Base-by-base conservation (phyloP, 1,140 invertebrate species). In the Bombus impatiens region DNA sequence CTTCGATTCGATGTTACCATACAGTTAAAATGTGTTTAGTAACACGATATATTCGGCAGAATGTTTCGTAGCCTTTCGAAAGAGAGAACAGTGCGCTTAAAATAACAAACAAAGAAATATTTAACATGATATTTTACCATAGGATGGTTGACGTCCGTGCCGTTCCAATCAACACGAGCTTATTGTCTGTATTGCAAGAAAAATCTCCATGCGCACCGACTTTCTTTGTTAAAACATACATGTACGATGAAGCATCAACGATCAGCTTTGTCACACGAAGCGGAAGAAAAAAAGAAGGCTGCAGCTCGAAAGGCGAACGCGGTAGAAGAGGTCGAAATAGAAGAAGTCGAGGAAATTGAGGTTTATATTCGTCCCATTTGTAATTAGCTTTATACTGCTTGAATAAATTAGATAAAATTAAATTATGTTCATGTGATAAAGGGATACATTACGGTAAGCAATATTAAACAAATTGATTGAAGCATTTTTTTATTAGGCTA, bases 141-240 rank as follows among this genome's bases (percentile, higher is more conserved):
- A 96, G 96, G 96, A 70, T 96, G 96, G 96, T 87, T 96, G 68
- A 94, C 94, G 25, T 95, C 95, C 15, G 95, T 96, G 35, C 95
- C 95, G 28, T 90, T 92, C 84, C 91, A 96, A 91, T 94, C 95
- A 0, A 96, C 96, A 13, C 92, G 96, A 92, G 96, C 96, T 53
- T 96, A 95, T 86, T 96, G 96, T 87, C 93, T 94, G 53, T 96
- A 95, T 88, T 96, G 96, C 83, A 95, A 96, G 82, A 96, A 96
- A 91, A 96, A 95, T 86, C 91, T 96, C n/a, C 96, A 96, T 92
- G 96, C 96, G 8, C 96, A 96, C 93, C 90, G 96, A 83, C 86
- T 96, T 0, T 96, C 96, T 62, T 90, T 96, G 65, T 84, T 96
- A 35, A 96, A 96, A 80, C 96, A 96, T 75, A 96, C 95, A 35